Evolutionary conservation across 2,113 vertebrate species (phyloP).

Genomic region (Dinomys branickii): DNA sequence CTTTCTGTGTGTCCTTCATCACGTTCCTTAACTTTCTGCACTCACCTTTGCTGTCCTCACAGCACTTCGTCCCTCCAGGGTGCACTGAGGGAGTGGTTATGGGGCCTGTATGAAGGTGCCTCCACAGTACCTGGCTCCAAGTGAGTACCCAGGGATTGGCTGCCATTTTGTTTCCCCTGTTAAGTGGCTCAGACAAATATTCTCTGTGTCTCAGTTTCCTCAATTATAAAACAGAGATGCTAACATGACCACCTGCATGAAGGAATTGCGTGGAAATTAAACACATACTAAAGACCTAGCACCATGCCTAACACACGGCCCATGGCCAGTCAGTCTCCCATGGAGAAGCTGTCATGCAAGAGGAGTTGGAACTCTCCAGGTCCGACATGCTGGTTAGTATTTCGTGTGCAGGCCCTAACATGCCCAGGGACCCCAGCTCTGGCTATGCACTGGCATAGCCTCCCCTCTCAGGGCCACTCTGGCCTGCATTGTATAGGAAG

Average conservation of each 20-base stretch:
- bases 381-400: not conserved
- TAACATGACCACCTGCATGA: not conserved
- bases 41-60: not conserved
- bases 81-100: fast-evolving
- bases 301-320: fast-evolving
- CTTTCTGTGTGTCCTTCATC: not conserved
- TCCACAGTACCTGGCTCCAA: not conserved
- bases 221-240: fast-evolving
- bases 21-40: not conserved
- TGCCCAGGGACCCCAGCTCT: not conserved
- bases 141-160: not conserved
- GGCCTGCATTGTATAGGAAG: not conserved
- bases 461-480: fast-evolving
- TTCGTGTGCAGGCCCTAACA: not conserved
- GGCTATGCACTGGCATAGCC: fast-evolving
- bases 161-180: not conserved
- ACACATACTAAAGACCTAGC: fast-evolving
- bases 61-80: fast-evolving
- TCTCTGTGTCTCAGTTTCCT: not conserved
- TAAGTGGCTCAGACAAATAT: not conserved
- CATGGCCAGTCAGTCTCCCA: too few relatives aligned
- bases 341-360: too few relatives aligned
- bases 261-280: not conserved
- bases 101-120: not conserved
- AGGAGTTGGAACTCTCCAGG: fast-evolving